Evolutionary conservation across 1,140 invertebrate species (phyloP).

Genomic region (Steinernema feltiae): DNA sequence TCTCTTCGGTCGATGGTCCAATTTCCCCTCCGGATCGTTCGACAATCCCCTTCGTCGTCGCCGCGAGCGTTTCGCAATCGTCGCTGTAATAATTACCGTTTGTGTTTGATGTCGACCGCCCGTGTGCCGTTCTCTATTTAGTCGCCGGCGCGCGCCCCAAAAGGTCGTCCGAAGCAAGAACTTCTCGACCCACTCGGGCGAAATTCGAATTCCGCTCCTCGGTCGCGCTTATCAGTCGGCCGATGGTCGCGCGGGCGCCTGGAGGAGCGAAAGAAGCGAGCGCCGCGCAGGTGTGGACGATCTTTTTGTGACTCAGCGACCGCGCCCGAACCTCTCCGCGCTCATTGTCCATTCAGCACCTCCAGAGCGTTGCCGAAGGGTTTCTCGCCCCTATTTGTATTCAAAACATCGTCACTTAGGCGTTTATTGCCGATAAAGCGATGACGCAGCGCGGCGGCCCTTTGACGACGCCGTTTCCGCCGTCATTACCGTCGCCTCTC

Average conservation of each 20-base stretch:
- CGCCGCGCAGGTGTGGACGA: not conserved
- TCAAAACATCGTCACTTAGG: not conserved
- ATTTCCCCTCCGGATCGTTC: not conserved
- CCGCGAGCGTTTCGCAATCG: not conserved
- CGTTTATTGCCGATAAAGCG: not conserved
- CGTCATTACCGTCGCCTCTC: not conserved
- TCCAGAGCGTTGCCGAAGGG: not conserved
- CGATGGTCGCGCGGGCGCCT: no score
- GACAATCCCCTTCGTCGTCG: not conserved
- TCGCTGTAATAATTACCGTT: constrained; percentile 9
- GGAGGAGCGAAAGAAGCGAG: no score
- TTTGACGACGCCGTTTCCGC: not conserved
- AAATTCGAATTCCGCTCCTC: no score
- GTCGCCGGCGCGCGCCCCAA: not conserved
- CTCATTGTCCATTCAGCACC: not conserved
- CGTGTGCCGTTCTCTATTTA: not conserved
- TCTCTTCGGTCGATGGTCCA: not conserved
- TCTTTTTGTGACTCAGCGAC: not conserved
- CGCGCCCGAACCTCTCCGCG: not conserved
- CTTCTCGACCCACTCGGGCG: not conserved
- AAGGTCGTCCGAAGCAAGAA: no score
- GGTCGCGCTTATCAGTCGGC: no score
- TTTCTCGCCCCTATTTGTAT: not conserved
- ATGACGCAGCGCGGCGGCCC: not conserved
- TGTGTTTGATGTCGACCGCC: constrained; percentile 2